Conservation (phyloP, 2,797 vertebrate species). For the Mus caroli region DNA sequence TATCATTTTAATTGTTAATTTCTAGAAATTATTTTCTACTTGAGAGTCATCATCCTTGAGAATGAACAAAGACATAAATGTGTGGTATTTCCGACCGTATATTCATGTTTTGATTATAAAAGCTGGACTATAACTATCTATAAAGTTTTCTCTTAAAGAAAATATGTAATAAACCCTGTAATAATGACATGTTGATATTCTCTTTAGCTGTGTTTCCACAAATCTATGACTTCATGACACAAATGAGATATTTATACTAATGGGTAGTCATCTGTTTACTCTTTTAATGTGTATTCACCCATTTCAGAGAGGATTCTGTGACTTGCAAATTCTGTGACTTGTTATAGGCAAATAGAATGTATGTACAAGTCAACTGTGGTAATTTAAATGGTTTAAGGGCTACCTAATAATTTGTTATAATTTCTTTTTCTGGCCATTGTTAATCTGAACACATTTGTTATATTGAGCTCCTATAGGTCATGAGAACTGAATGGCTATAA, state of each 20-base stretch:
- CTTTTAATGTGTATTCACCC: neutral
- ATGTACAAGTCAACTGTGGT: neutral
- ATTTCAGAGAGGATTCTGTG: neutral
- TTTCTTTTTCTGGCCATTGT: neutral
- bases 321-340: neutral
- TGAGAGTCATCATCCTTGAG: neutral
- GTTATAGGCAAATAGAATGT: neutral
- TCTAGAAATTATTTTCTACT: neutral
- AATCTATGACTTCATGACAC: neutral
- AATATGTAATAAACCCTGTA: neutral
- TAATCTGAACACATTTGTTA: neutral
- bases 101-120: neutral
- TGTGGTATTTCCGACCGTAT: no score
- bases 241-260: neutral
- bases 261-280: neutral
- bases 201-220: neutral
- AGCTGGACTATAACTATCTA: neutral
- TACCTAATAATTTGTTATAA: neutral
- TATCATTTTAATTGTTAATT: conserved; percentile 14
- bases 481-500: neutral
- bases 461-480: no score
- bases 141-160: neutral
- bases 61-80: neutral
- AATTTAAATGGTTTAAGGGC: neutral
- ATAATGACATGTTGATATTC: neutral